Evolutionary conservation across 1,140 invertebrate species (phyloP).

Genomic region (Lordiphosa collinella): DNA sequence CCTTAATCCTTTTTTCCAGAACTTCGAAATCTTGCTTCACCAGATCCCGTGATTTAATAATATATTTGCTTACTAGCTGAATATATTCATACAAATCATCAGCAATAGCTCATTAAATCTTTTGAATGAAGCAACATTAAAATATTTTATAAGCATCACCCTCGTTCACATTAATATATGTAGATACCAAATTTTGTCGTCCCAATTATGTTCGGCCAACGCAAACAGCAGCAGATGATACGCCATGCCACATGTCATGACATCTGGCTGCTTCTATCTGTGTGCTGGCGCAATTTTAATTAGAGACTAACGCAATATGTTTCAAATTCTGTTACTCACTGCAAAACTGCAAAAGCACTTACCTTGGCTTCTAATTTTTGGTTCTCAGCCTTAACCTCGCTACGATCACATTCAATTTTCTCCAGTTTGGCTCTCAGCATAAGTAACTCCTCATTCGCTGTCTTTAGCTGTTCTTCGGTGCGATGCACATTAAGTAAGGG

Average conservation of each 20-base stretch:
- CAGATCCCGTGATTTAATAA: too few relatives aligned
- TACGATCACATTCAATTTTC: slow-evolving; percentile 91
- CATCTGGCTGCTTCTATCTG: slow-evolving; percentile 8
- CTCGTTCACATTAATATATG: not conserved
- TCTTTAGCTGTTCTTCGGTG: slow-evolving; percentile 92
- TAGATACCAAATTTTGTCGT: slow-evolving; percentile 25
- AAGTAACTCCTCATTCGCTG: slow-evolving; percentile 90
- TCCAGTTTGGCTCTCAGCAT: slow-evolving; percentile 90
- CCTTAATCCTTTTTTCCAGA: too few relatives aligned
- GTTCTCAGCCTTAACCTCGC: slow-evolving; percentile 91
- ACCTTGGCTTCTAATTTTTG: slow-evolving; percentile 95
- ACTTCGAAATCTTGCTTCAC: too few relatives aligned
- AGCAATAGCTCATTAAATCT: too few relatives aligned
- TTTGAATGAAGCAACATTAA: too few relatives aligned
- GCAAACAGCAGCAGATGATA: slow-evolving; percentile 29
- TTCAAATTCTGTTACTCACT: not conserved
- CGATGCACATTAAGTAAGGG: slow-evolving; percentile 95
- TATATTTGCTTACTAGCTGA: too few relatives aligned
- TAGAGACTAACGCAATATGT: slow-evolving; percentile 6
- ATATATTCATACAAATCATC: too few relatives aligned
- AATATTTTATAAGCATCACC: not conserved
- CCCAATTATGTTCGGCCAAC: slow-evolving; percentile 47
- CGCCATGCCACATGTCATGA: slow-evolving; percentile 27
- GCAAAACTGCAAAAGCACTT: slow-evolving; percentile 72
- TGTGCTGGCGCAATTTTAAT: slow-evolving; percentile 37